A percentile compares a stretch with the other conserved stretches of the same genome.
Evolutionary conservation across 2,797 vertebrate species (phyloP).

Genomic region (Hapalemur alaotrensis): DNA sequence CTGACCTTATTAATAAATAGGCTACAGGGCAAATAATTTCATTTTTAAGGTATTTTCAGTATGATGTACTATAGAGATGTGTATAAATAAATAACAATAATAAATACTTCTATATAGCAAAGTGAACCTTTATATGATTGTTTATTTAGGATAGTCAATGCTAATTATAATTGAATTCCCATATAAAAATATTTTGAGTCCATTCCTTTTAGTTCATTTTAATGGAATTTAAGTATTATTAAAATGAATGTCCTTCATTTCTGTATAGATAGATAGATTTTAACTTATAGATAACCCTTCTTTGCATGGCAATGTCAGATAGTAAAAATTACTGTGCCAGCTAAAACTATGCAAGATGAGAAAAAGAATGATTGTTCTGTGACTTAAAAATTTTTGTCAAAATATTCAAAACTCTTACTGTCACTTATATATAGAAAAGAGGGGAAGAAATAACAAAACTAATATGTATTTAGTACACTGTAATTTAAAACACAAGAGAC

Average conservation of each 20-base stretch:
- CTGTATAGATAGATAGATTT: neutral
- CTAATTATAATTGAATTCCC: neutral
- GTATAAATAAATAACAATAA: neutral
- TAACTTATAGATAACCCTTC: neutral
- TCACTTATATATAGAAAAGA: neutral
- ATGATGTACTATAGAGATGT: neutral
- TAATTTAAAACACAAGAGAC: constrained; percentile 15
- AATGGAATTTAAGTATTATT: constrained; percentile 13
- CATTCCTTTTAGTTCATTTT: neutral
- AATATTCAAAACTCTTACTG: neutral
- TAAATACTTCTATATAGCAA: neutral
- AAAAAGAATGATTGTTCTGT: neutral
- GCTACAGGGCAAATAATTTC: neutral
- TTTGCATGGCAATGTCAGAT: neutral
- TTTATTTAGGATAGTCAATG: neutral
- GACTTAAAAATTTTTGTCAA: constrained; percentile 7
- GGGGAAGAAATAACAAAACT: neutral
- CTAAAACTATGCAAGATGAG: neutral
- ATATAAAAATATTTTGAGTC: neutral
- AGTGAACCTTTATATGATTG: neutral
- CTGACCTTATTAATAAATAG: constrained; percentile 22
- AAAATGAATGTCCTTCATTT: neutral
- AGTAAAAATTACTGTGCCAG: neutral
- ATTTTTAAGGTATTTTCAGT: constrained; percentile 36
- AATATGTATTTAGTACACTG: neutral